Conservation (phyloP, 2,113 vertebrate genomes). For the Lophius piscatorius region DNA sequence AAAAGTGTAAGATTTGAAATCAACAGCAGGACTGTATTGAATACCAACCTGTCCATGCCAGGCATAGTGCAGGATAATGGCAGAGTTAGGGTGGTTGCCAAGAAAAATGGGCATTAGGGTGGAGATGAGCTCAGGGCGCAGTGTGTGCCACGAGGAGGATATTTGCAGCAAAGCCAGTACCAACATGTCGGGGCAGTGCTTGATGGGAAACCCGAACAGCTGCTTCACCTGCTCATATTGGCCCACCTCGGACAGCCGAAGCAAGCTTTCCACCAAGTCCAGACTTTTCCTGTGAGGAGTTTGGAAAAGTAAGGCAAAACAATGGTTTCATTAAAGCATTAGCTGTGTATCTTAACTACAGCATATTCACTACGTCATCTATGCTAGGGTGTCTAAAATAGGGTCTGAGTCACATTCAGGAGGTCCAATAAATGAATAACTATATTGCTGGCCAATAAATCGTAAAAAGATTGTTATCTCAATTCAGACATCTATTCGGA, state of each 20-base stretch:
- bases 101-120: conserved; percentile 99
- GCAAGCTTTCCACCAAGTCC: conserved; percentile 95
- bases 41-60: conserved; percentile 97
- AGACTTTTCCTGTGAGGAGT: conserved; percentile 90
- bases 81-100: conserved; percentile 98
- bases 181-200: conserved; percentile 98
- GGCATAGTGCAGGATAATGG: conserved; percentile 99
- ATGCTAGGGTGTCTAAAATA: too few species aligned
- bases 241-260: conserved; percentile 94
- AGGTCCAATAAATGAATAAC: too few species aligned
- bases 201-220: conserved; percentile 98
- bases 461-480: too few species aligned
- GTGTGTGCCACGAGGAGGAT: conserved; percentile 96
- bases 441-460: too few species aligned
- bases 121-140: conserved; percentile 98
- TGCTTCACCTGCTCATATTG: conserved; percentile 99
- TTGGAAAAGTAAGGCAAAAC: too few species aligned
- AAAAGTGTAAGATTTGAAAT: neutral
- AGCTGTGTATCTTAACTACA: neutral
- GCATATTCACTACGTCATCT: neutral
- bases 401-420: too few species aligned
- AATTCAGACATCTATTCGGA: too few species aligned
- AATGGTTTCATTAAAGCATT: too few species aligned
- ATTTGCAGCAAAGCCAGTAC: conserved; percentile 96
- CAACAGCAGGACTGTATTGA: neutral